Conservation (phyloP, 2,888 invertebrate species). For the Oxycera nigricornis region DNA sequence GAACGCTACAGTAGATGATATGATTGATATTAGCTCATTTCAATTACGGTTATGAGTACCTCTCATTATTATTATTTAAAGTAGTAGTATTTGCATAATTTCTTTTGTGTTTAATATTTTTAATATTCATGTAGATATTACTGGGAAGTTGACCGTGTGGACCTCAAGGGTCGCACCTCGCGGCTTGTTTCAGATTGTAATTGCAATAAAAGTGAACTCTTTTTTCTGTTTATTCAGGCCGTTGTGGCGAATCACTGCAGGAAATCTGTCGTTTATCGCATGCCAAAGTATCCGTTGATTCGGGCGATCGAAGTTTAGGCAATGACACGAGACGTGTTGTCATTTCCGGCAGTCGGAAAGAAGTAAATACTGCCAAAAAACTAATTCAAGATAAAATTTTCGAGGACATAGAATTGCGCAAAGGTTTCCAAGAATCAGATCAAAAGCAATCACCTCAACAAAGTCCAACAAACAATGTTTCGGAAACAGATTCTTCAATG, state of each 20-base stretch:
- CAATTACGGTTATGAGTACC: too few relatives aligned
- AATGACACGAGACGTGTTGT: constrained; percentile 57
- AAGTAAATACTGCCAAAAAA: constrained; percentile 75
- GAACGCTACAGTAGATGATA: too few relatives aligned
- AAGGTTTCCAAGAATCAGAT: constrained; percentile 61
- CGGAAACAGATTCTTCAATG: constrained; percentile 60
- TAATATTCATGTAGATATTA: too few relatives aligned
- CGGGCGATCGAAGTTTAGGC: constrained; percentile 57
- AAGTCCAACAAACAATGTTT: constrained; percentile 58
- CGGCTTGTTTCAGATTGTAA: too few relatives aligned
- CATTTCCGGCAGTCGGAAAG: constrained; percentile 73
- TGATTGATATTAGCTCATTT: too few relatives aligned
- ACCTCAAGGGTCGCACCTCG: too few relatives aligned
- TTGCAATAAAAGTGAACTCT: too few relatives aligned
- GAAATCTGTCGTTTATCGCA: constrained; percentile 75
- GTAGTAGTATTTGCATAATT: too few relatives aligned
- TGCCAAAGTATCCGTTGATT: constrained; percentile 73
- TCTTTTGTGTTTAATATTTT: too few relatives aligned
- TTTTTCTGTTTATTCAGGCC: too few relatives aligned
- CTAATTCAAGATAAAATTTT: constrained; percentile 75
- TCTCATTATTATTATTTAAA: too few relatives aligned
- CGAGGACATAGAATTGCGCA: constrained; percentile 64
- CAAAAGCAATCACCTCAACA: constrained; percentile 64
- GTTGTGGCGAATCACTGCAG: constrained; percentile 74
- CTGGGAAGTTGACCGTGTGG: too few relatives aligned